Base-by-base conservation (phyloP, 2,888 invertebrate genomes). In the Zygogramma bicolorata region DNA sequence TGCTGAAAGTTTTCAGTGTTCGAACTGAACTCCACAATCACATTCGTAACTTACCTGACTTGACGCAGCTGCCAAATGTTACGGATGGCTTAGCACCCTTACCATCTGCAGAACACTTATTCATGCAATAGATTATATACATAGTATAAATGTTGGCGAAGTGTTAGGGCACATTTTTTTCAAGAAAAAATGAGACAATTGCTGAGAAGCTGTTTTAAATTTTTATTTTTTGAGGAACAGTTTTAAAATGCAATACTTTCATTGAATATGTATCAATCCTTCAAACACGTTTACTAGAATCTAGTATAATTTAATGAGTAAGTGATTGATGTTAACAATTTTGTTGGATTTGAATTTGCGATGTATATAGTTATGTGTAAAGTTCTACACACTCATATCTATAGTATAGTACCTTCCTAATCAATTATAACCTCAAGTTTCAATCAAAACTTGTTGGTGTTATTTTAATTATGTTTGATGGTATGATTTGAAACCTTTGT, bases 91-190 rank as follows among this genome's bases (percentile, higher is more conserved):
- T 98, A 42, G 96, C 97, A 34, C 98, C 98, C 0, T 88, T 98
- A 76, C 98, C 98, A 40, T 97, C 97, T 3, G 97, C 97, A 40
- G 97, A 97, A 1, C 97, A 98, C 88, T 91, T 98, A 46, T 98
- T 98, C 88, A 95, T 95, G 84, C 83, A 79, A 66, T 82, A 75
- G 74, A 62, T 29, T 69, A 2, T 10, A n/a, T n/a, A n/a, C n/a
- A n/a, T n/a, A n/a, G n/a, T n/a, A n/a, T n/a, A n/a, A n/a, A n/a
- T n/a, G 25, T 53, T 25, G 53, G 53, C n/a, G 20, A 29, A 46
- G 63, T 63, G 49, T 63, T 46, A 13, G 5, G 8, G n/a, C 63
- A 63, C 63, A 63, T 31, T 29, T 63, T 46, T 20, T 46, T 46
- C 6, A 5, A 8, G 20, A 3, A 27, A 3, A 29, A 63, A 15